Conservation (phyloP, 2,888 invertebrate genomes). For the Clitarchus hookeri region DNA sequence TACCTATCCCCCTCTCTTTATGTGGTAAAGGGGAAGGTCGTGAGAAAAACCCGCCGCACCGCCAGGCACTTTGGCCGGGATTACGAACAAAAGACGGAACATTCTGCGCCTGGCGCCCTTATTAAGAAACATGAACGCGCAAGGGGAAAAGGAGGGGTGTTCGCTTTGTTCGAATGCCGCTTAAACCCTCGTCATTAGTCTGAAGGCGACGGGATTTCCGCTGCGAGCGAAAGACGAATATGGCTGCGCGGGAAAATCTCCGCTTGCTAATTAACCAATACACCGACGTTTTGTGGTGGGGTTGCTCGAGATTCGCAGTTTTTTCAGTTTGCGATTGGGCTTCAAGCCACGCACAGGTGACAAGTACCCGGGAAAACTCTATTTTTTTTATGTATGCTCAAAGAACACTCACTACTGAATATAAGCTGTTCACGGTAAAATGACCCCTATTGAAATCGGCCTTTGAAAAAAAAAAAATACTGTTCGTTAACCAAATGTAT, state of each 20-base stretch:
- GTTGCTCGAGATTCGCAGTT: no score
- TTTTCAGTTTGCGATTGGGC: no score
- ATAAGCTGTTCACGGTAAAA: no score
- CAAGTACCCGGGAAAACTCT: no score
- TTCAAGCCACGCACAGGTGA: no score
- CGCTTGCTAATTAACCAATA: background rate
- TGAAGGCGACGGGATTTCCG: background rate
- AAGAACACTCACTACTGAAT: no score
- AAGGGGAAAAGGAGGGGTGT: background rate
- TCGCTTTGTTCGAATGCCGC: background rate
- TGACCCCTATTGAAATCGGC: no score
- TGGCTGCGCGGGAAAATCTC: background rate
- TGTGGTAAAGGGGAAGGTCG: background rate
- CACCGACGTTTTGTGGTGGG: no score
- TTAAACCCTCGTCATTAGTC: slow-evolving; percentile 8
- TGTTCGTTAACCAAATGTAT: no score
- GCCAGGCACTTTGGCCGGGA: background rate
- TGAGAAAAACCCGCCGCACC: background rate
- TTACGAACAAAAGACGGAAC: background rate
- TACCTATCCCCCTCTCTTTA: background rate
- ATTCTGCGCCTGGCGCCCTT: background rate
- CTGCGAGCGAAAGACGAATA: background rate
- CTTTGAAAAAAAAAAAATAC: no score
- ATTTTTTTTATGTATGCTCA: no score
- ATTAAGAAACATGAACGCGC: background rate